Evolutionary conservation across 2,888 invertebrate species (phyloP), one percentile per base, ranked within the genome.

Genomic region (Strigamia maritima): DNA sequence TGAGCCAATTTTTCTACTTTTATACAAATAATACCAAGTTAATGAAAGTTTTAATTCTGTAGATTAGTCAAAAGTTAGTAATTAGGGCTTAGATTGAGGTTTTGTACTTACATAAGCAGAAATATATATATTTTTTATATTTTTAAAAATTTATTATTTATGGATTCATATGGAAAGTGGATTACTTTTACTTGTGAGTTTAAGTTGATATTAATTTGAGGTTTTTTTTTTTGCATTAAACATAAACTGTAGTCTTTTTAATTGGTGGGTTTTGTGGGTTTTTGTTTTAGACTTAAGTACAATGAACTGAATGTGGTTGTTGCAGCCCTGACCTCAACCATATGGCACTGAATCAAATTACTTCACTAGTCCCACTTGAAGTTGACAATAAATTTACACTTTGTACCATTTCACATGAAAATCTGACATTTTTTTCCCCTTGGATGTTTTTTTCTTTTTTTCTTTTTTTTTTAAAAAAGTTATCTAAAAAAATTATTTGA

Each of bases 351-450:
- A 70, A 70, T 70, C 70, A 70, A 70, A 70, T 70, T 70, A 70
- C 70, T 70, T 26, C 14, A 28, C 70, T 70, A 16, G 70, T 70
- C 24, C 70, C 70, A 70, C 70, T 70, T 26, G 70, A 70, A 70
- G 70, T 70, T 70, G 70, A 70, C 70, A 70, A 70, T 70, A 70
- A 70, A 70, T 70, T 70, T 28, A 70, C 70, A 70, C 70, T 70
- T 70, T 70, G 70, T 70, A 70, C 54, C 54, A 54, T 54, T 54
- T 19, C 19, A n/a, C 19, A 19, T 54, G 44, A n/a, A 44, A 44
- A 35, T 35, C 35, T 35, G 35, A 35, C 35, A 3, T 35, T 35
- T 35, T 35, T 35, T 35, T 35, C 10, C 35, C 7, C 6, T 35
- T 6, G 10, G 14, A 44, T 44, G 40, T 44, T 16, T 44, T 44